Evolutionary conservation across 2,113 vertebrate genomes (phyloP).

Genomic region (Myotis lucifugus): DNA sequence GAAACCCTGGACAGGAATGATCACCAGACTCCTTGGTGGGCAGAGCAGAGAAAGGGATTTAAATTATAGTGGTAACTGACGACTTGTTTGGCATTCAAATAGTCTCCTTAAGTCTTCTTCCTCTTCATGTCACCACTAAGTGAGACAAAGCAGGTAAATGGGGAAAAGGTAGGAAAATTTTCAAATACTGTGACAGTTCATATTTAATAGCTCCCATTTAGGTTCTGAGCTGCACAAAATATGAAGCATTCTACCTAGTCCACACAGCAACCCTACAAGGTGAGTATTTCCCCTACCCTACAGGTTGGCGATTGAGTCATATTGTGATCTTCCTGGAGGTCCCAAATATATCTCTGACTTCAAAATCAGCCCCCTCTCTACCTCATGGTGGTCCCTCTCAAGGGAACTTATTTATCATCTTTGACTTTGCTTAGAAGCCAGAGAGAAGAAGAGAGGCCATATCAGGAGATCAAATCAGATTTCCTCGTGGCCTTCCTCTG

Average conservation of each 20-base stretch:
- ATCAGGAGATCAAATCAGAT: neutral
- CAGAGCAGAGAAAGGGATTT: constrained; percentile 65
- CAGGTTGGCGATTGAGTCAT: neutral
- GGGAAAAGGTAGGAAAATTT: neutral
- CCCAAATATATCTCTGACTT: neutral
- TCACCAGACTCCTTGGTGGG: constrained; percentile 69
- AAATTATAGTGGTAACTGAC: constrained; percentile 34
- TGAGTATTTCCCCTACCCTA: neutral
- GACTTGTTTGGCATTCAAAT: neutral
- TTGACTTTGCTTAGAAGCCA: neutral
- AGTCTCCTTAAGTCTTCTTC: neutral
- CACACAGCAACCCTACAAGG: neutral
- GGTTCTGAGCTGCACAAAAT: neutral
- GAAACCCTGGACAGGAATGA: constrained; percentile 76
- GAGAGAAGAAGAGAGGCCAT: neutral
- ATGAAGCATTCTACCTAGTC: fast-evolving
- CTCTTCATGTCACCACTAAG: neutral
- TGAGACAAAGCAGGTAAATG: neutral
- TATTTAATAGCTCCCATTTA: neutral
- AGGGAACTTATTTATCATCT: neutral
- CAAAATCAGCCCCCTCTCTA: neutral
- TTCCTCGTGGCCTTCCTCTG: neutral
- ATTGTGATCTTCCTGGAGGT: neutral
- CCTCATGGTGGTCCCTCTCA: neutral
- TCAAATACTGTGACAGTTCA: neutral